Conservation (phyloP, 2,888 invertebrate genomes). For the Pammene fasciana region DNA sequence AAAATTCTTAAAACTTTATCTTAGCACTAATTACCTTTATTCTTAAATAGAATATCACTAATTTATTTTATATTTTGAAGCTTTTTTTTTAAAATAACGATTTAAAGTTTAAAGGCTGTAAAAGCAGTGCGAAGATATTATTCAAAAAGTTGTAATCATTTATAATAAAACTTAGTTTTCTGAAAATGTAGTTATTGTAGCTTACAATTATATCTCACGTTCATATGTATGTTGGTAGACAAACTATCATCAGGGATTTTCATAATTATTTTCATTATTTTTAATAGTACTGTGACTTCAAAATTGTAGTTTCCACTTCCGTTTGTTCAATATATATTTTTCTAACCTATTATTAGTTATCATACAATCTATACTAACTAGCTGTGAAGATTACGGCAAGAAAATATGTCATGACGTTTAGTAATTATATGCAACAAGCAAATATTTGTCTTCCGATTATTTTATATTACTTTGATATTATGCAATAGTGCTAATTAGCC, state of each 20-base stretch:
- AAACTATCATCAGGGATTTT: too few species aligned
- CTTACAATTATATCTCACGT: neutral
- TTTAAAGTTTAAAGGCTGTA: neutral
- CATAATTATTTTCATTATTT: too few species aligned
- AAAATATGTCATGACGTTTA: neutral
- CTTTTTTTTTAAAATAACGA: neutral
- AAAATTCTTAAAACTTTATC: slow-evolving; percentile 23
- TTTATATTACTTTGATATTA: neutral
- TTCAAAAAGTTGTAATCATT: neutral
- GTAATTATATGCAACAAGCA: too few species aligned
- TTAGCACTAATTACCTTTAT: slow-evolving; percentile 51
- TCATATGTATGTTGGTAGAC: too few species aligned
- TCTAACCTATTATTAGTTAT: neutral
- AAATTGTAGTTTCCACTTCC: too few species aligned
- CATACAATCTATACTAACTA: neutral
- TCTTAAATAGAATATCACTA: slow-evolving; percentile 29
- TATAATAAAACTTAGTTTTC: neutral
- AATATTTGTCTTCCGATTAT: neutral
- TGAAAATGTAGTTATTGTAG: neutral
- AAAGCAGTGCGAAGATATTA: slow-evolving; percentile 11
- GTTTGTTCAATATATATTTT: neutral
- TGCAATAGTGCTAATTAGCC: neutral
- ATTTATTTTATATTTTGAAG: slow-evolving; percentile 17
- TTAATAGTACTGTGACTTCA: too few species aligned
- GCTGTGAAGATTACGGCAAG: neutral